These are phyloP conservation scores for Antitype chi DNA, from an alignment of 2,888 invertebrate species.

Conservation along the genomic window DNA sequence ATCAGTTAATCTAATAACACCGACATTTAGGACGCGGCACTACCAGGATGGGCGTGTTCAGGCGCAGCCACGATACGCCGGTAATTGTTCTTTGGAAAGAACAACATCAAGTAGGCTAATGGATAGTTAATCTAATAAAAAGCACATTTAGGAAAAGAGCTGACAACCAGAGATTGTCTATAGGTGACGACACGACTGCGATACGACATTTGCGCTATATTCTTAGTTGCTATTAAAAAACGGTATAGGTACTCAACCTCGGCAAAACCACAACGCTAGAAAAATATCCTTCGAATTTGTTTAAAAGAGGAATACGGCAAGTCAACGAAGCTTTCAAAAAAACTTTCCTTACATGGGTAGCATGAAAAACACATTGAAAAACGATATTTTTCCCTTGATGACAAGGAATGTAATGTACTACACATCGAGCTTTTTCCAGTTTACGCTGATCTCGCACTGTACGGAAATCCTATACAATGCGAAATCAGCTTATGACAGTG, in stretches of 20 bases:
- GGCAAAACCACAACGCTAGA: too few species aligned
- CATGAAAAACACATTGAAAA: not conserved
- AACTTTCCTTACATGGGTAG: not conserved
- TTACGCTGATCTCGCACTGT: too few species aligned
- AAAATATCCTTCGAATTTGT: not conserved
- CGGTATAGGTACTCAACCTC: too few species aligned
- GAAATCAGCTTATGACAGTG: too few species aligned
- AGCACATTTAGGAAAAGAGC: constrained; percentile 60
- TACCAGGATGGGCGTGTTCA: constrained; percentile 40
- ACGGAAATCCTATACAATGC: too few species aligned
- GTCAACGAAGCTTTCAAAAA: not conserved
- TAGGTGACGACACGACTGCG: constrained; percentile 43
- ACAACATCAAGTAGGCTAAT: constrained; percentile 70
- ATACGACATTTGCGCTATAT: constrained; percentile 16
- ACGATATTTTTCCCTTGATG: not conserved
- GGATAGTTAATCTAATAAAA: constrained; percentile 75
- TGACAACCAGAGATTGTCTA: constrained; percentile 16
- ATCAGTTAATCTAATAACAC: constrained; percentile 72
- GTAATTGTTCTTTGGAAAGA: constrained; percentile 60
- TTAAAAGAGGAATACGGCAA: not conserved
- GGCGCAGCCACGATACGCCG: constrained; percentile 30
- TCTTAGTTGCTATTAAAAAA: not conserved
- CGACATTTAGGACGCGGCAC: constrained; percentile 50
- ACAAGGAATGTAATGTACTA: not conserved
- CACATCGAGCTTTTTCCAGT: too few species aligned